phyloP scores from a whole-genome alignment of 2,797 vertebrate genomes.

The Squalus acanthias region DNA sequence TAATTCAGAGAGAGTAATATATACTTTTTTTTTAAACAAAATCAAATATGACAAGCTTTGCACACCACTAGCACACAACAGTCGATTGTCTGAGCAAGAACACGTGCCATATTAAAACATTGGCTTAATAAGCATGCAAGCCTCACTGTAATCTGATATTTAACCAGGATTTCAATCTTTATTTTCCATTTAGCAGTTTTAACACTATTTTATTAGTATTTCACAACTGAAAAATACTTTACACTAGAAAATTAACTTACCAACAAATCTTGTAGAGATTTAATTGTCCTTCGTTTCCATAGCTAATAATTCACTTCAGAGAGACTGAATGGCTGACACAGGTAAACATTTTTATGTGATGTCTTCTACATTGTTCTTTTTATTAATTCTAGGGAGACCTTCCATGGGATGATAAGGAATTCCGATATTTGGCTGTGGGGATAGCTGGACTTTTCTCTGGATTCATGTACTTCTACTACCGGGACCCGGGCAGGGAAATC shows the following conservation, averaged over 20 bases:
- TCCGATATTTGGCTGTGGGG: slow-evolving; percentile 53
- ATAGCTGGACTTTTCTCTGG: slow-evolving; percentile 56
- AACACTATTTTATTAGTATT: not conserved
- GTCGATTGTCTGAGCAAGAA: not conserved
- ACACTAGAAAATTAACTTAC: not conserved
- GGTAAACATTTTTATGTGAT: not conserved
- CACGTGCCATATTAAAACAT: not conserved
- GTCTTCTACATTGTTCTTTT: not conserved
- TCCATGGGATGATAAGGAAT: slow-evolving; percentile 57
- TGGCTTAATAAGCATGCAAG: not conserved
- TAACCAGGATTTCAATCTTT: not conserved
- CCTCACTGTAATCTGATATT: not conserved
- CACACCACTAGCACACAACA: not conserved
- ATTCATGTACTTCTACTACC: slow-evolving; percentile 61
- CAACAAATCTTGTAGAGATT: not conserved
- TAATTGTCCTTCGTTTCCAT: not conserved
- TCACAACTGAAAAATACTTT: not conserved
- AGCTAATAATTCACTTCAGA: not conserved
- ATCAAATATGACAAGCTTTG: not conserved
- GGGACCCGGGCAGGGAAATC: slow-evolving; percentile 64
- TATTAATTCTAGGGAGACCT: slow-evolving; percentile 56
- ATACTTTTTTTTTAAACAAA: not conserved
- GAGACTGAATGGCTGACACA: not conserved
- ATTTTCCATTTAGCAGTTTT: not conserved
- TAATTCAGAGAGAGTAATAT: not conserved